Base-by-base conservation (phyloP, 2,888 invertebrate genomes). In the Thecophora atra region DNA sequence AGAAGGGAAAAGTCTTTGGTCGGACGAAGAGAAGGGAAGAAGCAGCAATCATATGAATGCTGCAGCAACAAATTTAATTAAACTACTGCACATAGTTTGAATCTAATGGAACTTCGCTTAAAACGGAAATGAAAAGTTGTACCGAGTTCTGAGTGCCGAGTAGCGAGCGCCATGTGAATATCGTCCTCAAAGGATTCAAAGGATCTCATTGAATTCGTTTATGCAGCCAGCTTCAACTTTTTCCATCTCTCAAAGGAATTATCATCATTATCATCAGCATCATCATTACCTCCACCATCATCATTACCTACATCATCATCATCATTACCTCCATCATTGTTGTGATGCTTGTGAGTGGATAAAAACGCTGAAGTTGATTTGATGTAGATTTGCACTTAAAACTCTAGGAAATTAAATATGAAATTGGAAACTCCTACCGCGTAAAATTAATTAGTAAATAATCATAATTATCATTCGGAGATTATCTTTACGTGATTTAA, bases 41-140 rank as follows among this genome's bases (percentile, higher is more conserved):
- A 60, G 7, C 15, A 26, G 24, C 60, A 56, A 26, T 56, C 60
- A 60, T 64, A 26, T 13, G 68, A 21, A 52, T 70, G 70, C 17
- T 52, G 70, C 62, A 63, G 54, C 26, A 60, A 62, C 30, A 70
- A 51, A 70, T 70, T 70, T 70, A 70, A 70, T 70, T 62, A 70
- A 63, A 54, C 62, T 56, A 15, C 62, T 70, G 51, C 70, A 62
- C 62, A 62, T 62, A 52, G 17, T 70, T 51, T 51, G 26, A 63
- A 70, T 52, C 52, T 70, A 63, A 63, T 70, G 63, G 37, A 70
- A 52, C 62, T 63, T 63, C 15, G 19, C 37, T 70, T 30, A 37
- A 28, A 63, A 52, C 30, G 51, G 63, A 70, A 70, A 70, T 70
- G 51, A 70, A 70, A 70, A 60, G 44, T 60, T 60, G 17, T 28